Evolutionary conservation across 2,113 vertebrate genomes (phyloP).

Genomic region (Oenanthe melanoleuca): DNA sequence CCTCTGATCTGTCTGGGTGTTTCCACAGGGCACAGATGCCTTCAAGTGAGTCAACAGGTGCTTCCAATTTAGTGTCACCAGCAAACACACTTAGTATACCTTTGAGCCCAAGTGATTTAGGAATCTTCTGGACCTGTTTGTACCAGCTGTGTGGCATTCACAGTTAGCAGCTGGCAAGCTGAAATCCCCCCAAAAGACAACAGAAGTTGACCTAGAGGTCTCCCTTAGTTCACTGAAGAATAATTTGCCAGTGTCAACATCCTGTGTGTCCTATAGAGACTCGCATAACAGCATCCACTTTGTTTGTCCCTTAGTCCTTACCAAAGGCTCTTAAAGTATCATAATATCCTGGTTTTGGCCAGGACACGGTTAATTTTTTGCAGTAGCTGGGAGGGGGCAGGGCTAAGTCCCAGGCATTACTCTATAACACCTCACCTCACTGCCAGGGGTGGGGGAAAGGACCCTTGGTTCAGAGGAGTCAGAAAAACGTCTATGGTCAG

Average conservation of each 20-base stretch:
- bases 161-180: background rate
- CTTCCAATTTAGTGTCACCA: background rate
- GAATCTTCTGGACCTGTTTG: background rate
- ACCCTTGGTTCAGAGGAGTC: background rate
- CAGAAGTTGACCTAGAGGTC: background rate
- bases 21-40: background rate
- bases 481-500: background rate
- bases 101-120: background rate
- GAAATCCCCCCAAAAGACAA: background rate
- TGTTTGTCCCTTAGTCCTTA: background rate
- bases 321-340: background rate
- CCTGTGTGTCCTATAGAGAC: background rate
- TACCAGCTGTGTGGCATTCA: background rate
- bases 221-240: background rate
- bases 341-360: background rate
- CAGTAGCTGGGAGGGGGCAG: too few species aligned
- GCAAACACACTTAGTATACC: background rate
- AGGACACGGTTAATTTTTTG: background rate
- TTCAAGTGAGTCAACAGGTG: background rate
- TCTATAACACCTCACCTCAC: background rate
- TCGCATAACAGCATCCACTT: background rate
- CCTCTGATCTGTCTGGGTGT: background rate
- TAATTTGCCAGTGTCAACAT: background rate
- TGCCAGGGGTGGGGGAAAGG: background rate
- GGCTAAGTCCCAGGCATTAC: background rate